Evolutionary conservation across 2,113 vertebrate genomes (phyloP).

Genomic region (Notiomystis cincta): DNA sequence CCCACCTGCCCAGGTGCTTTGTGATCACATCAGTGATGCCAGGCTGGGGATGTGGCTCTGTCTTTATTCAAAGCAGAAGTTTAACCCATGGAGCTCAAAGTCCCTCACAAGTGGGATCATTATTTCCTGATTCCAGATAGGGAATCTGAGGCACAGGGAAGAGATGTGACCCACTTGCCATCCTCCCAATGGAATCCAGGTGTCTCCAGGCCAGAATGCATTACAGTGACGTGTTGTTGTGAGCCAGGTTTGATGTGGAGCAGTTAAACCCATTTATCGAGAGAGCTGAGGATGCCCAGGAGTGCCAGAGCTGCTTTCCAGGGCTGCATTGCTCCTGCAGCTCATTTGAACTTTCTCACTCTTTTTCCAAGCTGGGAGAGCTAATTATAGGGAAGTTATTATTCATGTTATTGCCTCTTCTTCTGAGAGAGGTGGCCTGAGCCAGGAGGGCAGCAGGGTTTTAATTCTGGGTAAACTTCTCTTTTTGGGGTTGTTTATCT

Average conservation of each 20-base stretch:
- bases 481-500: background rate
- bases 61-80: background rate
- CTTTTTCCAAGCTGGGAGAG: background rate
- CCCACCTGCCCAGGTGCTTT: background rate
- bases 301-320: background rate
- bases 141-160: background rate
- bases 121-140: background rate
- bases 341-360: background rate
- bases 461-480: background rate
- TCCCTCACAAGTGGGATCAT: background rate
- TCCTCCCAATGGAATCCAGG: background rate
- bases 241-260: background rate
- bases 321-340: fast-evolving
- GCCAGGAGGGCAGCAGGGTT: background rate
- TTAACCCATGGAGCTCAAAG: background rate
- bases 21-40: background rate
- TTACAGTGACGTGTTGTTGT: background rate
- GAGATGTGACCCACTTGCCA: background rate
- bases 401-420: background rate
- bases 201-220: background rate
- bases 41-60: background rate
- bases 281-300: background rate
- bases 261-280: background rate
- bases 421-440: background rate
- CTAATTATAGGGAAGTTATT: background rate